These are phyloP conservation scores for Panthera uncia DNA, from an alignment of 2,113 vertebrate genomes.

Conservation along the genomic window DNA sequence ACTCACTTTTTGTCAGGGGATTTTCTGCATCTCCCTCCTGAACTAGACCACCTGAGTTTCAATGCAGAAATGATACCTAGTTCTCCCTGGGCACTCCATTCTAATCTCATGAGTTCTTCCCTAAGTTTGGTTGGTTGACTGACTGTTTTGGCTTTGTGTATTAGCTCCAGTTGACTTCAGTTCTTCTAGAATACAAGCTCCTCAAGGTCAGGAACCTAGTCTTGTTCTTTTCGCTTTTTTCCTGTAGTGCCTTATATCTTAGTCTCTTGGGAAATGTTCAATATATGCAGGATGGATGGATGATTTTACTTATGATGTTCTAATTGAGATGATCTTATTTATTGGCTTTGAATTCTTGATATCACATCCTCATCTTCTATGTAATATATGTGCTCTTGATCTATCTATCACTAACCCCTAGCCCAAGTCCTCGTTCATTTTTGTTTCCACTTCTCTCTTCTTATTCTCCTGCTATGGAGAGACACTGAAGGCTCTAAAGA, in stretches of 20 bases:
- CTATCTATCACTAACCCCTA: not conserved
- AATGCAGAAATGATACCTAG: not conserved
- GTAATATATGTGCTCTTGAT: conserved; percentile 3
- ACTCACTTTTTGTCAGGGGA: not conserved
- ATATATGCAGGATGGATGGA: not conserved
- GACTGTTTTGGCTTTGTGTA: not conserved
- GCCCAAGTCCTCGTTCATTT: conserved; percentile 7
- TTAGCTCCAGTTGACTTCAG: conserved; percentile 26
- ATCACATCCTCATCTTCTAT: not conserved
- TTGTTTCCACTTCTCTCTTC: not conserved
- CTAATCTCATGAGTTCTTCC: not conserved
- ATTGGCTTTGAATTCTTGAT: conserved; percentile 47
- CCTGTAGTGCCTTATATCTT: conserved; percentile 24
- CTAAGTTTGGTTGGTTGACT: not conserved
- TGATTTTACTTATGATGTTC: conserved; percentile 45
- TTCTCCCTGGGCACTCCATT: not conserved
- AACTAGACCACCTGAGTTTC: not conserved
- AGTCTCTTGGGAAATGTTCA: conserved; percentile 23
- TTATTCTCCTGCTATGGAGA: conserved; percentile 40
- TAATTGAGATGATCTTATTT: conserved; percentile 32
- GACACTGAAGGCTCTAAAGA: not conserved
- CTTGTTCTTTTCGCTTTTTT: conserved; percentile 37
- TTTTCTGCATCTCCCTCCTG: not conserved
- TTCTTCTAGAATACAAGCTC: conserved; percentile 30
- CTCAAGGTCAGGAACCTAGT: conserved; percentile 26